These are phyloP conservation scores for Carduelis carduelis DNA, from an alignment of 2,797 vertebrate genomes.

Conservation along the genomic window DNA sequence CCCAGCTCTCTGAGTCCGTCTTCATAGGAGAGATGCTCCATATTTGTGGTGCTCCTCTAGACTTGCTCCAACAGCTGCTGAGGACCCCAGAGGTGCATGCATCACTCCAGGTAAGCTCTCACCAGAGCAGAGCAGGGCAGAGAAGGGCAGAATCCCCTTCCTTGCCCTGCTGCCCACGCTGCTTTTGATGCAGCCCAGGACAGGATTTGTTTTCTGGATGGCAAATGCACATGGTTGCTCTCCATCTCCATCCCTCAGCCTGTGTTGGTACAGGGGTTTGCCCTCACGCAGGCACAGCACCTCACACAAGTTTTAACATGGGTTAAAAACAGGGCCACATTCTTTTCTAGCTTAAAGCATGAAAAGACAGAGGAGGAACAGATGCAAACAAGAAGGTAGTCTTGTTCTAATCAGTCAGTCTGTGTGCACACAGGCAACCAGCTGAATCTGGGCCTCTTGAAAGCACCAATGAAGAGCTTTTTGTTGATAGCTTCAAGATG, in stretches of 20 bases:
- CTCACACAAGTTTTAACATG: not conserved
- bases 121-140: not conserved
- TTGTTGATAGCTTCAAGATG: not conserved
- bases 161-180: accelerated
- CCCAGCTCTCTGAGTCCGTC: not conserved
- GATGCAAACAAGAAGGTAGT: not conserved
- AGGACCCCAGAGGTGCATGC: not conserved
- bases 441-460: not conserved
- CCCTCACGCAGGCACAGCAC: not conserved
- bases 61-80: not conserved
- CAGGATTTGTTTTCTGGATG: not conserved
- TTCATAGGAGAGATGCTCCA: not conserved
- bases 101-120: accelerated
- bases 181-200: not conserved
- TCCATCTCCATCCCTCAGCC: not conserved
- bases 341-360: not conserved
- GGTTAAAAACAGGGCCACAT: not conserved
- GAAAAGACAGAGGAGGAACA: not conserved
- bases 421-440: not conserved
- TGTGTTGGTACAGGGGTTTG: not conserved
- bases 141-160: not conserved
- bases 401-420: not conserved
- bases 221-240: not conserved
- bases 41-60: not conserved
- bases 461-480: not conserved